A percentile compares a stretch with the other conserved stretches of the same genome.
phyloP scores from a whole-genome alignment of 2,113 vertebrate genomes.

The Myrmophylax atrothorax region DNA sequence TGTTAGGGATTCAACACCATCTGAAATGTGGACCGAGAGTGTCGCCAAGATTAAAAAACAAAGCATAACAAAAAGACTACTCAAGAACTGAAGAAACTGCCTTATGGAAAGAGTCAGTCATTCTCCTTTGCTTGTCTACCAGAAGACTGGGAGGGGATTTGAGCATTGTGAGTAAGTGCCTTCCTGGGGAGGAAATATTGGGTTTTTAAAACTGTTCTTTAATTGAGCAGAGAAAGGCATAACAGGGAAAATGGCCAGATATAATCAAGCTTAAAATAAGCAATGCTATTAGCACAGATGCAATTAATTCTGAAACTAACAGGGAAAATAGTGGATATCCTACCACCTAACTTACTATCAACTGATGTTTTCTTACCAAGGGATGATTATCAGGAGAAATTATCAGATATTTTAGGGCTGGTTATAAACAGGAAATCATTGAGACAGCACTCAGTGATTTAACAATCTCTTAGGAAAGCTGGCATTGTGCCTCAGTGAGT shows the following conservation, averaged over 20 bases:
- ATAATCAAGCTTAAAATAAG: neutral
- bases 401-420: neutral
- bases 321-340: neutral
- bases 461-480: neutral
- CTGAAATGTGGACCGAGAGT: neutral
- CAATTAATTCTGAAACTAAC: slow-evolving; percentile 14
- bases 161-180: neutral
- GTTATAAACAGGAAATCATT: neutral
- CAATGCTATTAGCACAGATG: neutral
- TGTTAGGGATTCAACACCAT: neutral
- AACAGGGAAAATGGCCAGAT: neutral
- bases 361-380: neutral
- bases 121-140: neutral
- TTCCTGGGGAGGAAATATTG: slow-evolving; percentile 17
- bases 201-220: neutral
- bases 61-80: neutral
- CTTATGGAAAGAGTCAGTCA: neutral
- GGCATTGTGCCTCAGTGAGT: neutral
- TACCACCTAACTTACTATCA: neutral
- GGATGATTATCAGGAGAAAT: neutral
- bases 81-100: neutral
- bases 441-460: neutral
- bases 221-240: neutral
- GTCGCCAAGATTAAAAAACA: neutral
- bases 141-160: neutral